Conservation (phyloP, 2,797 vertebrate genomes). For the Scolopax bukidnonensis region DNA sequence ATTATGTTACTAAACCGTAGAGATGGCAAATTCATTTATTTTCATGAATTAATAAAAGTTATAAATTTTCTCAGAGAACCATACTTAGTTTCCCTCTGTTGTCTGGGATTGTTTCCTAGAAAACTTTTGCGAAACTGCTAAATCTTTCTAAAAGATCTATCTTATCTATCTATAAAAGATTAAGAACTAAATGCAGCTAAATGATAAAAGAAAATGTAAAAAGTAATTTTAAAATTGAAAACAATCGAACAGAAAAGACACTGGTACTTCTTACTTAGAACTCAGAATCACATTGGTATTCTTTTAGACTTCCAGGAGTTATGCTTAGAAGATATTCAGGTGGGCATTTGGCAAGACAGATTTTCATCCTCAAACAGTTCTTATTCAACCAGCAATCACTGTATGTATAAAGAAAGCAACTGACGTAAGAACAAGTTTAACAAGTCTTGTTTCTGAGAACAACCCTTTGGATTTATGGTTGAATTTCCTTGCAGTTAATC, state of each 20-base stretch:
- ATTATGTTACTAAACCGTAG: background rate
- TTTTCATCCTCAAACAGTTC: background rate
- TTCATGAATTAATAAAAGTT: background rate
- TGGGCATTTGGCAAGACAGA: fast-evolving
- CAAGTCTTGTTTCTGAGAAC: background rate
- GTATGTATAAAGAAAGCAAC: background rate
- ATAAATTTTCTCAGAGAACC: background rate
- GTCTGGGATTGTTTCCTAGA: background rate
- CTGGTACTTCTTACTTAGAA: background rate
- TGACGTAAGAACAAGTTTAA: background rate
- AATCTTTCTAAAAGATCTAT: background rate
- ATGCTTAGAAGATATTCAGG: background rate
- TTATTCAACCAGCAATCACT: background rate
- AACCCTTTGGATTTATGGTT: background rate
- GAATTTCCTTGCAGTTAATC: background rate
- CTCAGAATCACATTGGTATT: background rate
- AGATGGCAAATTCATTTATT: background rate
- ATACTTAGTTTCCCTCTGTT: background rate
- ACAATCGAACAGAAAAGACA: background rate
- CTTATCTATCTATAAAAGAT: background rate
- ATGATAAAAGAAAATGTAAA: background rate
- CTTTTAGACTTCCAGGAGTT: background rate
- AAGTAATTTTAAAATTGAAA: background rate
- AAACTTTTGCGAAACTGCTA: background rate
- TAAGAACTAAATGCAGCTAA: background rate